Evolutionary conservation across 2,888 invertebrate genomes (phyloP).

Genomic region (Gandaritis pyraliata): DNA sequence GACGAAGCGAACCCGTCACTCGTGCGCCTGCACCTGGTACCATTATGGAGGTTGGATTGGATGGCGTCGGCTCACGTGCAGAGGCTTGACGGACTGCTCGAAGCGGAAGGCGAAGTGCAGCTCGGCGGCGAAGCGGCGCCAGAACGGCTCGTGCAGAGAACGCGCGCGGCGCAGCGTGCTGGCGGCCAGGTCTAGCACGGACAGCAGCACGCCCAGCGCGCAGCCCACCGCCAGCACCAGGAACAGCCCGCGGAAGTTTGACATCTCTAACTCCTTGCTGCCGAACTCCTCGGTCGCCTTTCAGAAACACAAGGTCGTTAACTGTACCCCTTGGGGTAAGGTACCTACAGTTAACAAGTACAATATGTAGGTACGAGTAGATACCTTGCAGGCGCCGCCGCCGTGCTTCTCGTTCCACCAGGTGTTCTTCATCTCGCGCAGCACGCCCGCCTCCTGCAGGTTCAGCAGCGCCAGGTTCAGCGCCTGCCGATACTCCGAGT

Average conservation of each 20-base stretch:
- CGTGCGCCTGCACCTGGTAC: not conserved
- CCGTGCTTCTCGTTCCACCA: conserved; percentile 96
- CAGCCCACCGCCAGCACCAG: conserved; percentile 89
- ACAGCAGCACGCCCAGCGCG: conserved; percentile 85
- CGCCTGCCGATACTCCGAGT: conserved; percentile 89
- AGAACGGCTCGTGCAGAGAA: conserved; percentile 49
- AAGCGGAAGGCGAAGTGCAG: conserved; percentile 75
- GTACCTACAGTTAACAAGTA: too few species aligned
- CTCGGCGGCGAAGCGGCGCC: conserved; percentile 60
- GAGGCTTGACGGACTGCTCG: conserved; percentile 67
- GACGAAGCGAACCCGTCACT: not conserved
- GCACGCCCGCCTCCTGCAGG: conserved; percentile 92
- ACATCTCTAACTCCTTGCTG: conserved; percentile 82
- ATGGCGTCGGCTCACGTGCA: conserved; percentile 50
- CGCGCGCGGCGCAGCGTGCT: conserved; percentile 59
- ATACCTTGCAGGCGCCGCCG: conserved; percentile 88
- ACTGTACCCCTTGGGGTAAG: too few species aligned
- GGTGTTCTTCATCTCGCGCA: conserved; percentile 91
- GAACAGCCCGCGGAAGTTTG: conserved; percentile 93
- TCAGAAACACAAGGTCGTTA: too few species aligned
- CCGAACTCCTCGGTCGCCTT: conserved; percentile 64
- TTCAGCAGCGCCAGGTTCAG: conserved; percentile 92
- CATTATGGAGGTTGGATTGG: not conserved
- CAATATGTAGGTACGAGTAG: not conserved
- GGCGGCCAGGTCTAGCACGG: conserved; percentile 85